Evolutionary conservation across 35 echinoderm and acorn worm genomes (phyloP).

Genomic region (Amphiura filiformis): DNA sequence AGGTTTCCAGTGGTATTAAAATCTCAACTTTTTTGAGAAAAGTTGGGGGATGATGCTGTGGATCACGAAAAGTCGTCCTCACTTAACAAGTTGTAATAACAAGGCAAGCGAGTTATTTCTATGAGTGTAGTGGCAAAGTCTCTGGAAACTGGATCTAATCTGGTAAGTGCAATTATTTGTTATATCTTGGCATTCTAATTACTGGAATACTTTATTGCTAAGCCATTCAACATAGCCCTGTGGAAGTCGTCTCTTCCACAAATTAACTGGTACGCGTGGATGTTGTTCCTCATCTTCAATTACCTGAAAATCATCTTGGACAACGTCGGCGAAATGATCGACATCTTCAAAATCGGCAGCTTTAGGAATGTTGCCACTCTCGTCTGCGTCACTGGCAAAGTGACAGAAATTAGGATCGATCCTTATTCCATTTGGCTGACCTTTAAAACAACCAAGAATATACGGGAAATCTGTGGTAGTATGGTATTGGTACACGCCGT

Average conservation of each 20-base stretch:
- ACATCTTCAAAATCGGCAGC: not conserved
- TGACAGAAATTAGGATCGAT: constrained; percentile 33
- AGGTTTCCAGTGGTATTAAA: too few species aligned
- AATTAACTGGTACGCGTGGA: not conserved
- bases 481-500: constrained; percentile 79
- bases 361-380: not conserved
- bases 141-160: too few species aligned
- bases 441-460: constrained; percentile 66
- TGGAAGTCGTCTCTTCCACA: not conserved
- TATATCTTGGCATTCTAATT: too few species aligned
- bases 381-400: constrained; percentile 52
- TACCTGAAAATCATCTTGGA: not conserved
- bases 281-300: not conserved
- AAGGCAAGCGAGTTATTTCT: too few species aligned
- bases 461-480: constrained; percentile 75
- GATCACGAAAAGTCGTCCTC: too few species aligned
- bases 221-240: not conserved
- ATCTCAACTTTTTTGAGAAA: too few species aligned
- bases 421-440: constrained; percentile 14
- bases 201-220: not conserved
- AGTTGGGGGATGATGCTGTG: too few species aligned
- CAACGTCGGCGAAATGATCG: not conserved
- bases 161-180: too few species aligned
- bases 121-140: too few species aligned
- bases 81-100: too few species aligned